phyloP scores from a whole-genome alignment of 2,888 invertebrate genomes.

The Linyphia triangularis region DNA sequence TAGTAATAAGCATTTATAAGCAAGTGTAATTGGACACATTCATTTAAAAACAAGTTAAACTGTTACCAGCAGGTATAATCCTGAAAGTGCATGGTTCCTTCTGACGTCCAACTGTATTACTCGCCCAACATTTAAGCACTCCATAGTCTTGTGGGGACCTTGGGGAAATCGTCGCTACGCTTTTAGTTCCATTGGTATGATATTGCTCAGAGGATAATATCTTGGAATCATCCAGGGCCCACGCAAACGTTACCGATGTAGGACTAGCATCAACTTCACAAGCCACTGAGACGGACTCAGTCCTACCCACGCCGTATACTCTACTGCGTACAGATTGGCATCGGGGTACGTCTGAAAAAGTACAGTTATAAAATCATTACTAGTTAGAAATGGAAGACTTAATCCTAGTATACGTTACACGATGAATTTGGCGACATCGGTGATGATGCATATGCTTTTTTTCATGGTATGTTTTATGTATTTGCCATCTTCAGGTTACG shows the following conservation, averaged over 20 bases:
- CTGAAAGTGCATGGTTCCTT: constrained; percentile 69
- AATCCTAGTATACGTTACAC: too few relatives aligned
- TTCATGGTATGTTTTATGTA: too few relatives aligned
- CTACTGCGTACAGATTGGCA: constrained; percentile 66
- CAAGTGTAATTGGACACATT: background rate
- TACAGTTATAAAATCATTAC: too few relatives aligned
- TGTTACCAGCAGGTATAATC: constrained; percentile 70
- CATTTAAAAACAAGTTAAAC: background rate
- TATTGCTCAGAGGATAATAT: constrained; percentile 21
- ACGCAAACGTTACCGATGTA: constrained; percentile 19
- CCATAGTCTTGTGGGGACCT: constrained; percentile 64
- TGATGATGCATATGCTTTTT: too few relatives aligned
- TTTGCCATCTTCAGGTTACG: too few relatives aligned
- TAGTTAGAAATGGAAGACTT: too few relatives aligned
- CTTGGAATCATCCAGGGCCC: constrained; percentile 55
- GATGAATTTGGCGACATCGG: too few relatives aligned
- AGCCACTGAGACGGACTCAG: constrained; percentile 65
- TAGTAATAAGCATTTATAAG: background rate
- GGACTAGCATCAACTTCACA: constrained; percentile 74
- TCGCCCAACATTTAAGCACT: constrained; percentile 66
- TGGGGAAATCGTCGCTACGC: constrained; percentile 66
- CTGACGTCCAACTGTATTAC: constrained; percentile 63
- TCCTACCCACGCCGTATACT: constrained; percentile 65
- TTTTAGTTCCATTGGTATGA: constrained; percentile 46
- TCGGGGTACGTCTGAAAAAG: constrained; percentile 50